phyloP scores from a whole-genome alignment of 2,113 vertebrate genomes.

The Nothobranchius furzeri region DNA sequence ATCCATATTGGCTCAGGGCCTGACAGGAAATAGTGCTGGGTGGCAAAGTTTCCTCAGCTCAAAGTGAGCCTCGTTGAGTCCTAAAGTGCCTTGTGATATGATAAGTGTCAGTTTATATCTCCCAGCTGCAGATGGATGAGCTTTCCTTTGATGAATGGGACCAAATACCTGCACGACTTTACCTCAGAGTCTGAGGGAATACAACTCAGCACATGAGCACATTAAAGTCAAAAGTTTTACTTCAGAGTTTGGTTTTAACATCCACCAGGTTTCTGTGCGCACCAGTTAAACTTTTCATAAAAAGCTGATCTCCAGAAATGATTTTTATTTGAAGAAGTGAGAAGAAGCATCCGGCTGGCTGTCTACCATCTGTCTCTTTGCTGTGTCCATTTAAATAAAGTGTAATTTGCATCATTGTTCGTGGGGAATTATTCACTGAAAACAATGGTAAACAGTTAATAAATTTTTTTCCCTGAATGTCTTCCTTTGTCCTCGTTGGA shows the following conservation, averaged over 20 bases:
- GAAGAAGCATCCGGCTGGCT: not conserved
- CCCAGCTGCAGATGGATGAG: slow-evolving; percentile 58
- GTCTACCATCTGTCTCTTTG: slow-evolving; percentile 9
- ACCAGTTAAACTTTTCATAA: slow-evolving; percentile 25
- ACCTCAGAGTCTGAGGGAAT: slow-evolving; percentile 40
- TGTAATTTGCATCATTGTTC: not conserved
- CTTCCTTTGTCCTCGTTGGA: not conserved
- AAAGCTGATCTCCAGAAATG: slow-evolving; percentile 1
- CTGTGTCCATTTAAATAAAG: not conserved
- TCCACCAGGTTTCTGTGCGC: slow-evolving; percentile 38
- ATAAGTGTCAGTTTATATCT: slow-evolving; percentile 70
- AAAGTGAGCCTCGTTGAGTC: slow-evolving; percentile 57
- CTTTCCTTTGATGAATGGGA: slow-evolving; percentile 56
- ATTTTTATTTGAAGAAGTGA: slow-evolving; percentile 21
- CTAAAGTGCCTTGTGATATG: slow-evolving; percentile 62
- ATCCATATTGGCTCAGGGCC: slow-evolving; percentile 61
- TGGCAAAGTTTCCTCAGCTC: slow-evolving; percentile 43
- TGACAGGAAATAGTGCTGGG: slow-evolving; percentile 45
- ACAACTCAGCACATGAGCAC: slow-evolving; percentile 47
- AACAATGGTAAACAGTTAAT: not conserved
- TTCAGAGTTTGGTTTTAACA: slow-evolving; percentile 58
- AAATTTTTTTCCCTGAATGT: not conserved
- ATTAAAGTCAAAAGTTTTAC: slow-evolving; percentile 63
- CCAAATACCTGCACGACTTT: slow-evolving; percentile 52
- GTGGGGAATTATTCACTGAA: not conserved